Percentiles rank a stretch among this genome's conserved stretches.
Evolutionary conservation across 2,113 vertebrate species (phyloP).

Genomic region (Merops nubicus): DNA sequence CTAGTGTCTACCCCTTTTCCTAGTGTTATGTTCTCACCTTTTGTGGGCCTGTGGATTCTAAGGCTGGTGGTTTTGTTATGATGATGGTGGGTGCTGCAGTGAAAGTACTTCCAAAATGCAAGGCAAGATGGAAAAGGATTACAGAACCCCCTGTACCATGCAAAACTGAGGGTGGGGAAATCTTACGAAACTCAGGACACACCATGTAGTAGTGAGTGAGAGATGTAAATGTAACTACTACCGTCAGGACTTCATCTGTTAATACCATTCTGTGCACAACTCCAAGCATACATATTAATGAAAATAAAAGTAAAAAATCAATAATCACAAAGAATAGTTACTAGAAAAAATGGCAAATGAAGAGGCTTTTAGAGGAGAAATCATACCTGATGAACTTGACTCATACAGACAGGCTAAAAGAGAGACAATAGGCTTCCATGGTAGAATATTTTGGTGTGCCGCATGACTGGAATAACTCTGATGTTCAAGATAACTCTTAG

Average conservation of each 20-base stretch:
- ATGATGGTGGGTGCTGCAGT: not conserved
- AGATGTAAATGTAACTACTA: not conserved
- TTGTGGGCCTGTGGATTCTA: not conserved
- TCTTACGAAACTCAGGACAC: not conserved
- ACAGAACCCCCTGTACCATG: not conserved
- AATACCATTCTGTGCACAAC: not conserved
- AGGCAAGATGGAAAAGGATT: not conserved
- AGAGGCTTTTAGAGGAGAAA: not conserved
- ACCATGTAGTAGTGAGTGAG: not conserved
- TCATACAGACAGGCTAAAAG: not conserved
- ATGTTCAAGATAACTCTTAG: not conserved
- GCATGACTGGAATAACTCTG: accelerated
- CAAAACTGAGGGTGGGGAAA: not conserved
- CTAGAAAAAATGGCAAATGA: not conserved
- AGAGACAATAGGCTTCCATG: not conserved
- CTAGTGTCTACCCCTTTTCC: not conserved
- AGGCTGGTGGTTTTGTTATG: not conserved
- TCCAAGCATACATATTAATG: not conserved
- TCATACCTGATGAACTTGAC: not conserved
- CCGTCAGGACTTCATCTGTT: not conserved
- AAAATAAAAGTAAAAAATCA: not conserved
- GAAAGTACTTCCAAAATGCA: not conserved
- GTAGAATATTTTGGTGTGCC: not conserved
- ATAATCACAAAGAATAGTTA: not conserved
- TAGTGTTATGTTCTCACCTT: not conserved